phyloP scores from a whole-genome alignment of 1,140 invertebrate species.

The Argopecten irradians region DNA sequence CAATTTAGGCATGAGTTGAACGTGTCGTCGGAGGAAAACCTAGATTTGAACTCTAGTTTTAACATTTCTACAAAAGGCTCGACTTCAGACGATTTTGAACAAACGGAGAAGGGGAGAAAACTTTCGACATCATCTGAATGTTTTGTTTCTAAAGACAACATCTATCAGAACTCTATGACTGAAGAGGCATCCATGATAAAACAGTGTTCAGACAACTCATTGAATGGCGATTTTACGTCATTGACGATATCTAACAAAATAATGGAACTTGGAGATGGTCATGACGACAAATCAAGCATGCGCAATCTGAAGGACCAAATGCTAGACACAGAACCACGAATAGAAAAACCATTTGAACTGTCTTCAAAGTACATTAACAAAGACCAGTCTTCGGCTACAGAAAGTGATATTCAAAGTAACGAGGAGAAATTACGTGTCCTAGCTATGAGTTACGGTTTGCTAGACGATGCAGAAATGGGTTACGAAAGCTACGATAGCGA shows the following conservation, averaged over 20 bases:
- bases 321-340: no score
- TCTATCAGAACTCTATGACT: background rate
- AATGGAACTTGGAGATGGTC: background rate
- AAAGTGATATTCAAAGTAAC: background rate
- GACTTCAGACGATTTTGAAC: background rate
- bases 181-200: background rate
- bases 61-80: background rate
- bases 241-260: background rate
- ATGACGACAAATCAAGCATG: background rate
- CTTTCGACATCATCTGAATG: background rate
- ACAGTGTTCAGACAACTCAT: background rate
- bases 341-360: background rate
- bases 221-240: background rate
- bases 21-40: no score
- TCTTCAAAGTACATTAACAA: background rate
- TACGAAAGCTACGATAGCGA: constrained; percentile 5
- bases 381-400: background rate
- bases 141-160: background rate
- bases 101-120: background rate
- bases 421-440: background rate
- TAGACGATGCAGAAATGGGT: background rate
- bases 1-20: background rate
- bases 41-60: background rate
- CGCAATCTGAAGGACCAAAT: no score
- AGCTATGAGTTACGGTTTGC: background rate